Evolutionary conservation across 2,113 vertebrate species (phyloP), one percentile per base, ranked within the genome.

Genomic region (Semicossyphus pulcher): DNA sequence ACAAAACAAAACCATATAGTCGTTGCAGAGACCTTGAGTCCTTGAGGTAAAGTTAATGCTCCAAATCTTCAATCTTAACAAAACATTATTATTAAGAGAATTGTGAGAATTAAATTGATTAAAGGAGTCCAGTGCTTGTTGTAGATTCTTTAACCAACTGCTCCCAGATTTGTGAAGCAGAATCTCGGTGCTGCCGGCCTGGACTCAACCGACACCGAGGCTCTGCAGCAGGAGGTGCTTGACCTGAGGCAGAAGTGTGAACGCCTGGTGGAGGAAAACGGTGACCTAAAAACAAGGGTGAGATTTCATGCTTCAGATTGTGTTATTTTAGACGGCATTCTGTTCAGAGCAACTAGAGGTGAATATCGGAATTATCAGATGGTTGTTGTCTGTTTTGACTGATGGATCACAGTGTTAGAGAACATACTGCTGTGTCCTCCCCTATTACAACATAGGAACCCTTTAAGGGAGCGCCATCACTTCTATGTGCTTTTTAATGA

Each of bases 181-280:
- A 93, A 97, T 62, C 93, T 99, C 71, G 93, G 94, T 63, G 92
- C 92, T 31, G 89, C 90, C 9, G 93, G 92, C 16, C 92, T 93
- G 26, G 93, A 93, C 72, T 92, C 93, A 16, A 86, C 92, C 23
- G 95, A 97, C 79, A 71, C 94, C 2, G 95, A 96, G 58, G 80
- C 93, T 70, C 93, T 99, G 81, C 95, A 95, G 64, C 91, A 95
- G 92, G 96, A 99, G 86, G 89, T 97, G 70, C 89, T 84, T 41
- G 94, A 97, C 84, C 92, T 97, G 86, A 96, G 95, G 86, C 95
- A 96, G 80, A 97, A 93, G 85, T 97, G 95, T 16, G 93, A 96
- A 74, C 91, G 91, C 60, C 90, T 97, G 71, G 21, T 88, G 78
- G 96, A 97, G 89, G 97, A 99, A 91, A 99, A 98, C 85, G 93